Conservation (phyloP, 35 echinoderm and acorn worm genomes). For the Stichopus chloronotus region DNA sequence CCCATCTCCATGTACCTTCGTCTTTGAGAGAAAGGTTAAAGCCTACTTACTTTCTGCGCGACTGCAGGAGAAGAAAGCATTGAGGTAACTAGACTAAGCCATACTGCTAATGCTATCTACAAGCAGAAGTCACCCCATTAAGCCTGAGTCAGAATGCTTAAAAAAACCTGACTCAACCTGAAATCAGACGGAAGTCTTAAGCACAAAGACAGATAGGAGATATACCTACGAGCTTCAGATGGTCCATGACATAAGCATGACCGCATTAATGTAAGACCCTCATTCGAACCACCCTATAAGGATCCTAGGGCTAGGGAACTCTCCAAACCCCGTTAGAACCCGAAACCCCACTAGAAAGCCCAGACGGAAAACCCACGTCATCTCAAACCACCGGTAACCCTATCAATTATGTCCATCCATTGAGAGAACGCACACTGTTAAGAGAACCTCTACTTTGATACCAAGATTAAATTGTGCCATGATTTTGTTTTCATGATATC, state of each 20-base stretch:
- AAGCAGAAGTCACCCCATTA: not conserved
- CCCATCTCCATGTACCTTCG: not conserved
- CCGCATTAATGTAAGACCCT: constrained; percentile 1
- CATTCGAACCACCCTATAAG: not conserved
- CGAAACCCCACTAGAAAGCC: not conserved
- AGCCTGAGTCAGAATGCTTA: not conserved
- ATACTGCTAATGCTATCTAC: not conserved
- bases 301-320: not conserved
- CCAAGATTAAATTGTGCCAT: no score
- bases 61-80: not conserved
- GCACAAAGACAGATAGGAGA: not conserved
- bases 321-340: not conserved
- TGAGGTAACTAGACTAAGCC: not conserved
- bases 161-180: not conserved
- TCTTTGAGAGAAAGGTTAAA: not conserved
- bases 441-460: no score
- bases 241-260: not conserved
- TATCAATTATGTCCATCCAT: no score
- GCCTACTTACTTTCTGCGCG: not conserved
- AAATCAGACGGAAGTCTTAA: not conserved
- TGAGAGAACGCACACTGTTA: no score
- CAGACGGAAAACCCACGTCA: not conserved
- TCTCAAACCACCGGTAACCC: not conserved
- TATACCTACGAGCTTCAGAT: not conserved
- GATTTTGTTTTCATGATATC: no score